A percentile compares a stretch with the other conserved stretches of the same genome.
Conservation (phyloP, 1,140 invertebrate species). For the Panonychus citri region DNA sequence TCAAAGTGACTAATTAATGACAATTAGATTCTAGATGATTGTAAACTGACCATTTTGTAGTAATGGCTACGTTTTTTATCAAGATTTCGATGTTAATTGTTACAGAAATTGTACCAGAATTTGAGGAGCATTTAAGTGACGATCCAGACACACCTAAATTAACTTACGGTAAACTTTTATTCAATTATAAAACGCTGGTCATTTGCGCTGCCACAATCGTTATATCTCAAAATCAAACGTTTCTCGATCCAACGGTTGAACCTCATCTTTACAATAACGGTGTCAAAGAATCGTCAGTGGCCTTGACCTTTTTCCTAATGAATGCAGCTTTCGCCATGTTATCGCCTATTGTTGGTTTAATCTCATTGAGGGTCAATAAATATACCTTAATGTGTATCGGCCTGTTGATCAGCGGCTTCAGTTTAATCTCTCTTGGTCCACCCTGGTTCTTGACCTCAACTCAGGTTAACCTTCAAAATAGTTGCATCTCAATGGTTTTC, state of each 20-base stretch:
- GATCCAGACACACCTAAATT: background rate
- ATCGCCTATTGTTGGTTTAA: slow-evolving; percentile 44
- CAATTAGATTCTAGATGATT: no score
- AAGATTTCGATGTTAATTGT: no score
- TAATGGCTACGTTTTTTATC: no score
- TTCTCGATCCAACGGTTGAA: slow-evolving; percentile 48
- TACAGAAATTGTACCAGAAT: background rate
- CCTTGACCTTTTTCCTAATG: slow-evolving; percentile 43
- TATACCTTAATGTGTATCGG: slow-evolving; percentile 38
- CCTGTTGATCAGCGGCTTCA: slow-evolving; percentile 32
- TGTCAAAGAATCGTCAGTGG: slow-evolving; percentile 24
- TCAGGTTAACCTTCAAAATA: slow-evolving; percentile 40
- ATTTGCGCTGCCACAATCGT: slow-evolving; percentile 31
- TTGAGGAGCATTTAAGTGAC: background rate
- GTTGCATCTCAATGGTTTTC: slow-evolving; percentile 35
- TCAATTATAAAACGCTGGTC: slow-evolving; percentile 34
- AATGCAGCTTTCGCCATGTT: slow-evolving; percentile 44
- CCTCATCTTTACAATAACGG: slow-evolving; percentile 34
- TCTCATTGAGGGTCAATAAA: slow-evolving; percentile 34
- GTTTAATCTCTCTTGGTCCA: slow-evolving; percentile 41
- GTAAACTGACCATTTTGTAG: no score
- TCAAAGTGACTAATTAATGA: no score
- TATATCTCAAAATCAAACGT: slow-evolving; percentile 41
- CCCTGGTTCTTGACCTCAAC: slow-evolving; percentile 31
- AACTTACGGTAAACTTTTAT: slow-evolving; percentile 35